Evolutionary conservation across 2,113 vertebrate genomes (phyloP).

Genomic region (Erinaceus europaeus): DNA sequence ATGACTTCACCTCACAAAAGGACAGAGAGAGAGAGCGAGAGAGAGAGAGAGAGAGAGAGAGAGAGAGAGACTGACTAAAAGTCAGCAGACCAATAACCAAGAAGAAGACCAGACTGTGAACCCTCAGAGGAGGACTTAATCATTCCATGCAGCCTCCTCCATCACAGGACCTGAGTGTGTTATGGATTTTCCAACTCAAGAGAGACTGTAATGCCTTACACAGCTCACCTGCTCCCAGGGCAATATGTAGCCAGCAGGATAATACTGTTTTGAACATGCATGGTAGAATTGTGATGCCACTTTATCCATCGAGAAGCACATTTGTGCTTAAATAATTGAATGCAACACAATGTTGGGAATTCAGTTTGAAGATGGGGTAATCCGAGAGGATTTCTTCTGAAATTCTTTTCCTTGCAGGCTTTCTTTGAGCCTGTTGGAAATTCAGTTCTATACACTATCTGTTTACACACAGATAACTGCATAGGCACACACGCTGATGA

Average conservation of each 20-base stretch:
- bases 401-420: background rate
- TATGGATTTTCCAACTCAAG: slow-evolving; percentile 36
- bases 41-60: background rate
- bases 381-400: slow-evolving; percentile 38
- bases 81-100: background rate
- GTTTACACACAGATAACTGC: background rate
- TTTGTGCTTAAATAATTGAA: slow-evolving; percentile 78
- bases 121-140: slow-evolving; percentile 10
- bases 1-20: no score
- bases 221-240: slow-evolving; percentile 51
- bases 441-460: background rate
- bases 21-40: background rate
- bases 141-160: background rate
- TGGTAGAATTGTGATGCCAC: slow-evolving; percentile 59
- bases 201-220: slow-evolving; percentile 66
- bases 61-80: background rate
- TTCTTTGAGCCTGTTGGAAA: slow-evolving; percentile 16
- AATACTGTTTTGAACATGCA: slow-evolving; percentile 70
- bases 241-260: slow-evolving; percentile 58
- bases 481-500: background rate
- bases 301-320: slow-evolving; percentile 64
- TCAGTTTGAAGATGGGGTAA: slow-evolving; percentile 60
- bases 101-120: background rate
- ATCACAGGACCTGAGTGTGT: background rate
- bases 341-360: slow-evolving; percentile 75